phyloP scores from a whole-genome alignment of 2,113 vertebrate genomes.

The Lathamus discolor region DNA sequence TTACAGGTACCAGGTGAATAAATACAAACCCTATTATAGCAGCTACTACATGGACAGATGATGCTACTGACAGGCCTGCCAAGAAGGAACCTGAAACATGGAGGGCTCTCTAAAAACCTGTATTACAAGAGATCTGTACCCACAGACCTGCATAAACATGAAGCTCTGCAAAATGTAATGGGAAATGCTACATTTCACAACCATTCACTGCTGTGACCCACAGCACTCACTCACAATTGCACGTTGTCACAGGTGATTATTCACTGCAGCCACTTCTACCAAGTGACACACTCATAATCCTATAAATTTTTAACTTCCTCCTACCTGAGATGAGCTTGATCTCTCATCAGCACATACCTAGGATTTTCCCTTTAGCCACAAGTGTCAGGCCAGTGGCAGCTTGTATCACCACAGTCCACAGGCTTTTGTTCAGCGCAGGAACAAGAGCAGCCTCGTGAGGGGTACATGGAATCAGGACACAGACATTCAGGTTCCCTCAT shows the following conservation, averaged over 20 bases:
- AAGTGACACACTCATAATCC: background rate
- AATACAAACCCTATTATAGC: background rate
- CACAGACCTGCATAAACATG: background rate
- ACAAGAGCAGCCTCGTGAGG: background rate
- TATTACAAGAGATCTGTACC: background rate
- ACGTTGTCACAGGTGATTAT: background rate
- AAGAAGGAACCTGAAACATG: background rate
- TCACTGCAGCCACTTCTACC: background rate
- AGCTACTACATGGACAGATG: background rate
- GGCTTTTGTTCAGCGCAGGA: background rate
- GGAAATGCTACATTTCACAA: background rate
- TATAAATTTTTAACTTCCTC: background rate
- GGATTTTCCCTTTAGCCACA: background rate
- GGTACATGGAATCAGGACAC: background rate
- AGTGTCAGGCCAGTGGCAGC: background rate
- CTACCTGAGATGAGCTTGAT: background rate
- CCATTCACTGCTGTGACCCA: background rate
- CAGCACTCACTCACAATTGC: background rate
- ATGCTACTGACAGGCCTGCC: background rate
- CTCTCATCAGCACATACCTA: background rate
- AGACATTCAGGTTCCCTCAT: background rate
- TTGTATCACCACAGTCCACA: background rate
- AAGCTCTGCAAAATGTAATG: background rate
- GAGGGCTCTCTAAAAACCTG: background rate
- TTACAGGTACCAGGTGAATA: background rate